Base-by-base conservation (phyloP, 2,797 vertebrate genomes). In the Diceros bicornis region DNA sequence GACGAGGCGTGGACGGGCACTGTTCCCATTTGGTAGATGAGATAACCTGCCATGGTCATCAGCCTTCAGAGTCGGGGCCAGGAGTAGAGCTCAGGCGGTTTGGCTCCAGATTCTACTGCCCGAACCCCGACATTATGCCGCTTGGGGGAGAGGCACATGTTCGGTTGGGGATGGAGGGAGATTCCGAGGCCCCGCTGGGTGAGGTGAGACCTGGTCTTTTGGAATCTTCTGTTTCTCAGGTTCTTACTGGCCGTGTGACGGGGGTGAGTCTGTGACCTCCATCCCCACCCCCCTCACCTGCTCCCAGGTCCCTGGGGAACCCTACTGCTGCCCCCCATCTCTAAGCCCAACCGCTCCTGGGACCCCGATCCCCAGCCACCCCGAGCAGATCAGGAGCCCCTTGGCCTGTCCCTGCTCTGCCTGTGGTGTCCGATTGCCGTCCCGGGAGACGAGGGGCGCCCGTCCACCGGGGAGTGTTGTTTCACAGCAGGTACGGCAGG, bases 1-100 rank as follows among this genome's bases (percentile, higher is more conserved):
- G 3, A 6, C 6, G 2, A 41, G 5, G 44, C 6, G 3, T 6
- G 29, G 9, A 27, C 6, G 16, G 7, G 4, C 16, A 1, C 61
- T 59, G 2, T 6, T 41, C 34, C 68, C 32, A 1, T 32, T 13
- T 59, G 52, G 21, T 0, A 44, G 64, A n/a, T 37, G 41, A 25
- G 44, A n/a, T n/a, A 2, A 17, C 1, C 0, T 18, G 59, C 71
- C 27, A 18, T 0, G 50, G 69, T 44, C 77, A 17, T 23, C 0
- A 1, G 12, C 62, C 57, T 13, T 34, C 0, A 4, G 27, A 9
- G 32, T n/a, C 50, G 1, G 34, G 89, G 57, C 61, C 2, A 0
- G 20, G 59, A 32, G n/a, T 2, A 6, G 78, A n/a, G 2, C 7
- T 7, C 6, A 1, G 64, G 71, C 14, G 3, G 18, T 32, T 27